Evolutionary conservation across 2,888 invertebrate genomes (phyloP), one percentile per base, ranked within the genome.

Genomic region (Nomada hirtipes): DNA sequence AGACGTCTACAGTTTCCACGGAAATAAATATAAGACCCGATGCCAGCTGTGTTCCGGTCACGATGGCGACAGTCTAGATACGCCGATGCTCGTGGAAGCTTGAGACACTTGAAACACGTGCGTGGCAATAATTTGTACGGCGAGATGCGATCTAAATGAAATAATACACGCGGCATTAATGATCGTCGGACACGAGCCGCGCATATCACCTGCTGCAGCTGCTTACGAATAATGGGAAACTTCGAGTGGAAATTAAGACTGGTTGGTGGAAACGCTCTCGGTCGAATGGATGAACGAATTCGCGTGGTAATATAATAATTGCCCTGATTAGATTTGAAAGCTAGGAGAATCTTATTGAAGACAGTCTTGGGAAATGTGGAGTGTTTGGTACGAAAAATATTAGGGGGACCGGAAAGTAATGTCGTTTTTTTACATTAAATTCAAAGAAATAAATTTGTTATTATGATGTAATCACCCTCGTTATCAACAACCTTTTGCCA

Each of bases 81-180:
- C 47, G 60, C 78, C 82, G 75, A 74, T 78, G 57, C 64, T 26
- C 61, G 69, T 9, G 57, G 55, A 26, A 13, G n/a, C 42, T 57
- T 42, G 13, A 15, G 77, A 59, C 44, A 65, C 67, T 52, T 65
- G 18, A 60, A 68, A 68, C 83, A 74, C 74, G 71, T 64, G 76
- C 73, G 60, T 72, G 80, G 69, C 69, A 72, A 81, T 84, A 85
- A 83, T 81, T 84, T 57, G 68, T 73, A 29, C 52, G 57, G 18
- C 7, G 65, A 65, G 84, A 85, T 85, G 72, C 50, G 70, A 85
- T 85, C 84, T 85, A 85, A 85, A 85, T 85, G 84, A 83, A 85
- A 85, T 85, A 85, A 83, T 84, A 78, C 60, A 59, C 72, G 23
- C 63, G 63, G 65, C 70, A 71, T 74, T 80, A 84, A 83, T 74